A percentile compares a stretch with the other conserved stretches of the same genome.
phyloP scores from a whole-genome alignment of 1,140 invertebrate genomes.

The Macrotrachela quadricornifera region DNA sequence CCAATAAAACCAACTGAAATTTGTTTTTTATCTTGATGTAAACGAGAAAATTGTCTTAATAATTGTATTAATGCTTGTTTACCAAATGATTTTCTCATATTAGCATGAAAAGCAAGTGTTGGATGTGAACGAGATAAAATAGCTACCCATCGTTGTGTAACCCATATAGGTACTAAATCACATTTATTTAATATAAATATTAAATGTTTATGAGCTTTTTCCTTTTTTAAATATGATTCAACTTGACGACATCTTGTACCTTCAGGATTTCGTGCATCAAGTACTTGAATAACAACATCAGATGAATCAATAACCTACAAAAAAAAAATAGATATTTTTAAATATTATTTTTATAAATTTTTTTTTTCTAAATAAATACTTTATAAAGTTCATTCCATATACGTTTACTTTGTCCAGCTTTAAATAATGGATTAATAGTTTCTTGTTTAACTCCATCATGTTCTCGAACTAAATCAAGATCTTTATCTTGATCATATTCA shows the following conservation, averaged over 20 bases:
- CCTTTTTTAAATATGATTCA: slow-evolving; percentile 63
- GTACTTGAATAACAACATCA: slow-evolving; percentile 73
- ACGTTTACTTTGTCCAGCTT: slow-evolving; percentile 67
- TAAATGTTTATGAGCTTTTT: slow-evolving; percentile 79
- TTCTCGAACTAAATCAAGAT: slow-evolving; percentile 1
- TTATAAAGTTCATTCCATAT: slow-evolving; percentile 99
- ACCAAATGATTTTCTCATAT: slow-evolving; percentile 87
- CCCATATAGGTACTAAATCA: slow-evolving; percentile 78
- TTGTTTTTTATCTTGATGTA: slow-evolving; percentile 83
- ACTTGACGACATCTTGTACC: slow-evolving; percentile 81
- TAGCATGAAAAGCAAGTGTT: slow-evolving; percentile 92
- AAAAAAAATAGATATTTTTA: too few relatives aligned
- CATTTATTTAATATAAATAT: slow-evolving; percentile 87
- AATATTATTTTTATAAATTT: too few relatives aligned
- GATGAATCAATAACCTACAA: slow-evolving; percentile 76
- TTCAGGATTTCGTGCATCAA: slow-evolving; percentile 80
- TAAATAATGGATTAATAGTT: slow-evolving; percentile 31
- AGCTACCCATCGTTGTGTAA: slow-evolving; percentile 71
- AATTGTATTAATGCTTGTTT: slow-evolving; percentile 92
- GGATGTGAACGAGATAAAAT: slow-evolving; percentile 80
- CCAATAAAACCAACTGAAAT: slow-evolving; percentile 94
- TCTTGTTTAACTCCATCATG: slow-evolving; percentile 15
- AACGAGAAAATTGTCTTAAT: slow-evolving; percentile 61
- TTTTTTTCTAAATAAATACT: slow-evolving; percentile 62
- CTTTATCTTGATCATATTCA: slow-evolving; percentile 11